Base-by-base conservation (phyloP, 2,113 vertebrate species). In the Oriolus oriolus region DNA sequence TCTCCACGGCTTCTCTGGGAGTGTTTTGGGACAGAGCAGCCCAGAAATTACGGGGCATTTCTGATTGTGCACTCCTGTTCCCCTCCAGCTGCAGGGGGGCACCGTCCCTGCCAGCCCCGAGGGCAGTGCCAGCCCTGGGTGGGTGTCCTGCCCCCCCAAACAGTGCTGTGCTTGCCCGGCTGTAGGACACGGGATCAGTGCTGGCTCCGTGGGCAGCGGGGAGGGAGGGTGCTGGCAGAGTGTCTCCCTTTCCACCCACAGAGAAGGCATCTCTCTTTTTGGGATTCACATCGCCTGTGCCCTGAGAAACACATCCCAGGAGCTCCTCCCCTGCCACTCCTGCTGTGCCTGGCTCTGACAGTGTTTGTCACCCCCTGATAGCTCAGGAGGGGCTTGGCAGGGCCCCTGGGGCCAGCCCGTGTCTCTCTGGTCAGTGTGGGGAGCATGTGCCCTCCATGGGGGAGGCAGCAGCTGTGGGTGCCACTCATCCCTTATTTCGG, bases 111-210 rank as follows among this genome's bases (percentile, higher is more conserved):
- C 33, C 81, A 81, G 44, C 26, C 68, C 37, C 1, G 7, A 89
- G 75, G 87, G 69, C 73, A 50, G 82, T 92, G 87, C 79, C 92
- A 96, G 79, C 60, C 89, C 66, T 16, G 1, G n/a, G 11, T 9
- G 1, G 33, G 63, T 14, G 5, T 42, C 47, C 47, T 80, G 93
- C 37, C 61, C 59, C 49, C 20, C 49, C 15, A 35, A 75, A 81
- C 93, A 89, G 78, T 12, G 42, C 64, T 52, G 78, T 1, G 2
- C 65, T 95, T 88, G 89, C 87, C 83, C 79, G 33, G 78, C 74
- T 69, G 6, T 16, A 52, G 89, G n/a, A 37, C 71, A 73, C 0
- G 2, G 71, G 42, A 37, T 47, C 35, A 1, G 52, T 1, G 3
- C 35, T 13, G 47, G 31, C n/a, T 31, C 52, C 0, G 3, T 37